Evolutionary conservation across 64 coral and sea anemone genomes (phyloP).

Genomic region (Actinia equina): DNA sequence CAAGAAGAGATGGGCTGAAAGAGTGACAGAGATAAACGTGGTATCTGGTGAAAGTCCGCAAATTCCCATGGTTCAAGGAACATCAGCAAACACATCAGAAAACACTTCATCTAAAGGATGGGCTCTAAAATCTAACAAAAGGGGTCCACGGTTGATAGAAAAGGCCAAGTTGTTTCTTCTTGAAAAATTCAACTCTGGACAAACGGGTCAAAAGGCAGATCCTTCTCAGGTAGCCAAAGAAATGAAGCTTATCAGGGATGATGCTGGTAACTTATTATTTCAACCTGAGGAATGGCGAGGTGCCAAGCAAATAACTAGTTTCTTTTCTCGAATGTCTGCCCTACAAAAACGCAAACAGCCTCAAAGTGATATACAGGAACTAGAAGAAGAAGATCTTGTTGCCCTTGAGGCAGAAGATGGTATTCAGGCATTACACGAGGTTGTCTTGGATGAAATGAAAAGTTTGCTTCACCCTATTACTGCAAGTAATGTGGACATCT

Average conservation of each 20-base stretch:
- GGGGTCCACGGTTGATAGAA: constrained; percentile 31
- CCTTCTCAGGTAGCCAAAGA: constrained; percentile 51
- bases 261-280: constrained; percentile 34
- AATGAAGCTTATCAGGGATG: constrained; percentile 46
- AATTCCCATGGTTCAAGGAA: constrained; percentile 29
- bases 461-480: constrained; percentile 35
- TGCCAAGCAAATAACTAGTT: constrained; percentile 58
- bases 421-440: constrained; percentile 47
- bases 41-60: constrained; percentile 21
- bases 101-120: constrained; percentile 34
- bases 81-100: constrained; percentile 15
- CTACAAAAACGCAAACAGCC: constrained; percentile 37
- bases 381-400: constrained; percentile 30
- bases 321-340: constrained; percentile 54
- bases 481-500: constrained; percentile 34
- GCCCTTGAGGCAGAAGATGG: constrained; percentile 47
- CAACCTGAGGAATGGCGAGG: constrained; percentile 43
- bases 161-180: constrained; percentile 50
- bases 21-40: constrained; percentile 39
- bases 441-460: constrained; percentile 53
- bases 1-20: constrained; percentile 30
- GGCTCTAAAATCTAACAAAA: constrained; percentile 44
- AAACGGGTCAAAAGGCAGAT: constrained; percentile 42
- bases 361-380: constrained; percentile 37
- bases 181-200: constrained; percentile 52